These are phyloP conservation scores for Microplitis mediator DNA, from an alignment of 1,140 invertebrate species.

Conservation along the genomic window DNA sequence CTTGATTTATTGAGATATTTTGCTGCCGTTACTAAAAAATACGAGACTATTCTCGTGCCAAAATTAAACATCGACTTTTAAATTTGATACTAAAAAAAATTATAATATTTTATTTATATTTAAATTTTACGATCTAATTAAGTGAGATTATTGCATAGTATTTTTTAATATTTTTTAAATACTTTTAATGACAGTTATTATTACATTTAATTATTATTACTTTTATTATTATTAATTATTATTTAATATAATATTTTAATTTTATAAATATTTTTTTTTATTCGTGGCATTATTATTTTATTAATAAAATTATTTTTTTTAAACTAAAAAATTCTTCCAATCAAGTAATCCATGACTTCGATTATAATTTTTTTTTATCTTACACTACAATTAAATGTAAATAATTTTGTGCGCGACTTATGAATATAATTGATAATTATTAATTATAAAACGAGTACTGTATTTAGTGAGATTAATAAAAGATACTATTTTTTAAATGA, in stretches of 20 bases:
- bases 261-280: background rate
- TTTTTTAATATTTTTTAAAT: conserved; percentile 18
- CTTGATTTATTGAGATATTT: background rate
- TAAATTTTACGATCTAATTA: conserved; percentile 20
- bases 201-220: background rate
- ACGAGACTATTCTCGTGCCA: conserved; percentile 11
- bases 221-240: background rate
- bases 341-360: too few species aligned
- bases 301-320: background rate
- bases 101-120: conserved; percentile 19
- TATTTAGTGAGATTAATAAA: background rate
- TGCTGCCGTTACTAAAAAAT: background rate
- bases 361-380: too few species aligned
- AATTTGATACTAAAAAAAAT: background rate
- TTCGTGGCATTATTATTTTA: background rate
- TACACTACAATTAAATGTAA: too few species aligned
- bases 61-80: conserved; percentile 6
- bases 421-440: too few species aligned
- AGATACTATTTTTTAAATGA: background rate
- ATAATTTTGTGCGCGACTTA: too few species aligned
- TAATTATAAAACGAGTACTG: background rate
- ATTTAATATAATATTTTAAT: too few species aligned
- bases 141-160: conserved; percentile 42
- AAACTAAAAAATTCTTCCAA: conserved; percentile 3
- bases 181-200: too few species aligned